Conservation (phyloP, 2,888 invertebrate genomes). For the Drosophila cognata region DNA sequence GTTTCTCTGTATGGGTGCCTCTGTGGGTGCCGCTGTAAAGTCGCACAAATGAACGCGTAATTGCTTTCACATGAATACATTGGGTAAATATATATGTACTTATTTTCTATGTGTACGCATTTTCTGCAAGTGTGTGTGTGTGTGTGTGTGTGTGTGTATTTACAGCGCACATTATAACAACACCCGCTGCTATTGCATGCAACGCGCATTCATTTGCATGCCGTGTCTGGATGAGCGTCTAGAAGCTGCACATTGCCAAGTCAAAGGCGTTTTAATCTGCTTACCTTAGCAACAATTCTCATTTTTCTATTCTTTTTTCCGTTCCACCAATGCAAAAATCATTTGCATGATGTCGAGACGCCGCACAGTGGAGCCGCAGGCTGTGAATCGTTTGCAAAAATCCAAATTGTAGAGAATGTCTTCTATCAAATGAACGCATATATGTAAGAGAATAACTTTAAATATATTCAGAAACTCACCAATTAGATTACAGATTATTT, state of each 20-base stretch:
- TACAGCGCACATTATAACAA: slow-evolving; percentile 24
- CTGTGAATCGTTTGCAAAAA: neutral
- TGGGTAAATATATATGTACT: slow-evolving; percentile 69
- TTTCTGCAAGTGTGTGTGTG: neutral
- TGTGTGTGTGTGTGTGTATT: slow-evolving; percentile 11
- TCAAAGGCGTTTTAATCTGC: slow-evolving; percentile 80
- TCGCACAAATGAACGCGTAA: slow-evolving; percentile 77
- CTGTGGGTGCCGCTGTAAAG: slow-evolving; percentile 44
- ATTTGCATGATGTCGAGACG: slow-evolving; percentile 45
- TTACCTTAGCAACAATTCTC: slow-evolving; percentile 67
- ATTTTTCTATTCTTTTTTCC: slow-evolving; percentile 15
- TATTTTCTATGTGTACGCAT: slow-evolving; percentile 14
- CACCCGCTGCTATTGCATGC: slow-evolving; percentile 40
- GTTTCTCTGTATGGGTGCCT: neutral
- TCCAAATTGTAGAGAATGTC: neutral
- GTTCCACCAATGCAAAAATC: slow-evolving; percentile 21
- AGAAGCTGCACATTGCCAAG: slow-evolving; percentile 63
- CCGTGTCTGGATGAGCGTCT: slow-evolving; percentile 46
- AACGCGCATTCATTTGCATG: slow-evolving; percentile 67
- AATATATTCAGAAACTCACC: neutral
- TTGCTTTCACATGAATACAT: slow-evolving; percentile 79
- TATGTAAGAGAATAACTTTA: neutral
- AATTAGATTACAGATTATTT: neutral
- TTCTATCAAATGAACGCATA: slow-evolving; percentile 1
- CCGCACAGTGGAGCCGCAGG: slow-evolving; percentile 3